phyloP scores from a whole-genome alignment of 2,888 invertebrate genomes.

The Psylliodes chrysocephalus region DNA sequence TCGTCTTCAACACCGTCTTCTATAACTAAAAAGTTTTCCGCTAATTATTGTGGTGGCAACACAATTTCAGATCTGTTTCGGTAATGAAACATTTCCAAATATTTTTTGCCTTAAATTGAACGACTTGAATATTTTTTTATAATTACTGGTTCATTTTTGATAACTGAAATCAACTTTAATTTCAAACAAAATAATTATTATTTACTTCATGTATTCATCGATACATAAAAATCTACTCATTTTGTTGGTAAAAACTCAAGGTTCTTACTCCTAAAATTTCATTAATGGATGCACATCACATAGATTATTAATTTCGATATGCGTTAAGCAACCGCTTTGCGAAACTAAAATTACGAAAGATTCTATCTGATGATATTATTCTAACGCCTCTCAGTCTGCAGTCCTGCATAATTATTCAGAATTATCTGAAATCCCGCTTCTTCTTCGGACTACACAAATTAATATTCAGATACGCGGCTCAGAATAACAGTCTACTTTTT shows the following conservation, averaged over 20 bases:
- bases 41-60: too few species aligned
- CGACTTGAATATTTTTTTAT: too few species aligned
- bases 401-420: conserved; percentile 31
- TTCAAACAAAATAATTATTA: too few species aligned
- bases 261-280: conserved; percentile 3
- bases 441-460: conserved; percentile 6
- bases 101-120: too few species aligned
- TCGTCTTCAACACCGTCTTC: too few species aligned
- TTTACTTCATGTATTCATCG: too few species aligned
- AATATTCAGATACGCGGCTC: background rate
- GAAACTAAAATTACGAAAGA: conserved; percentile 33
- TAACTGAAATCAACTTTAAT: too few species aligned
- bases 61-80: too few species aligned
- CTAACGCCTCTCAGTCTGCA: conserved; percentile 37
- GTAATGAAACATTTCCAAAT: too few species aligned
- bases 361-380: conserved; percentile 34
- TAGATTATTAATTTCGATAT: conserved; percentile 18
- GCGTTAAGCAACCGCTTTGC: conserved; percentile 17
- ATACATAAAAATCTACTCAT: too few species aligned
- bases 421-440: conserved; percentile 14
- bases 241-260: background rate
- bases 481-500: background rate
- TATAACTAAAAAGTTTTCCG: too few species aligned
- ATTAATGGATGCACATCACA: conserved; percentile 16
- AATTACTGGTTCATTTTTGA: too few species aligned